phyloP scores from a whole-genome alignment of 1,140 invertebrate species.

The Trichogramma pretiosum region DNA sequence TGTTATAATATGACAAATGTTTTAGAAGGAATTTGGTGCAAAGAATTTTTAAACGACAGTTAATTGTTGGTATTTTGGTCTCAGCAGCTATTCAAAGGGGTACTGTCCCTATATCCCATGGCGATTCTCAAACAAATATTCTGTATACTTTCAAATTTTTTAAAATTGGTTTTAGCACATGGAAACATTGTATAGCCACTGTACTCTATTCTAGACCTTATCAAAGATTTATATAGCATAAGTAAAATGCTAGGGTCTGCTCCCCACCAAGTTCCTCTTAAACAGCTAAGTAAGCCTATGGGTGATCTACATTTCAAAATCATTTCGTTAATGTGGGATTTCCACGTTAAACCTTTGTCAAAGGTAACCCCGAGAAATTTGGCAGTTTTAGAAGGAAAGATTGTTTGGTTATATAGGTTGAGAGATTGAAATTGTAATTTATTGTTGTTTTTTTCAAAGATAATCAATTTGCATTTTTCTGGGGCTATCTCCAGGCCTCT shows the following conservation, averaged over 20 bases:
- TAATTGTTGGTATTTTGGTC: too few relatives aligned
- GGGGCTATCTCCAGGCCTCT: background rate
- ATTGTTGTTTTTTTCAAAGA: background rate
- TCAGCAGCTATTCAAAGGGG: too few relatives aligned
- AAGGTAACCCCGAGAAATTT: constrained; percentile 21
- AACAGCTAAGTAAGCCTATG: constrained; percentile 15
- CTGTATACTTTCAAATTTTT: constrained; percentile 18
- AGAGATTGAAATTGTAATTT: too few relatives aligned
- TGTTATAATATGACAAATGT: too few relatives aligned
- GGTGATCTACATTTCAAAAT: constrained; percentile 7
- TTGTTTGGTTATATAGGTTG: too few relatives aligned
- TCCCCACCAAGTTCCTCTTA: constrained; percentile 20
- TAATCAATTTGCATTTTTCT: background rate
- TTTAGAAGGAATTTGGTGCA: too few relatives aligned
- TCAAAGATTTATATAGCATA: constrained; percentile 13
- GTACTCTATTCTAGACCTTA: constrained; percentile 19
- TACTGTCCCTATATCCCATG: too few relatives aligned
- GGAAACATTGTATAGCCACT: constrained; percentile 14
- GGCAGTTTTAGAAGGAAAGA: too few relatives aligned
- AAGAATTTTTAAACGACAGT: too few relatives aligned
- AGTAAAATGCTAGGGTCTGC: constrained; percentile 14
- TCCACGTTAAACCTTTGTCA: constrained; percentile 16
- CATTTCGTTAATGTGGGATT: constrained; percentile 12
- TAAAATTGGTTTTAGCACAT: background rate
- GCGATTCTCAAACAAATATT: too few relatives aligned